Percentiles rank a stretch among this genome's conserved stretches.
Evolutionary conservation across 1,140 invertebrate genomes (phyloP).

Genomic region (Penaeus indicus): DNA sequence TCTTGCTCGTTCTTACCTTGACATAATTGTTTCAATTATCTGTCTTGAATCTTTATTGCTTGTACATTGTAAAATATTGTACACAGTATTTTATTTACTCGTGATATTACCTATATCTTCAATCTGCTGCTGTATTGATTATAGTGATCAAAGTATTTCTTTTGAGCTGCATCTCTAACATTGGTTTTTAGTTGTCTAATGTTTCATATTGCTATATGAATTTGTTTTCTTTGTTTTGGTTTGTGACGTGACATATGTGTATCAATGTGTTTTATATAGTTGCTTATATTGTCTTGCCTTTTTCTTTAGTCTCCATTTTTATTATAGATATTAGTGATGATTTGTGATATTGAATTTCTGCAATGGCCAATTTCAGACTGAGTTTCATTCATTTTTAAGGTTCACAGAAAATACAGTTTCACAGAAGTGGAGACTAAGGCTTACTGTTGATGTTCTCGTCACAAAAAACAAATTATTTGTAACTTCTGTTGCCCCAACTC

Average conservation of each 20-base stretch:
- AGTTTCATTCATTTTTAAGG: slow-evolving; percentile 31
- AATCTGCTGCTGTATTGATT: slow-evolving; percentile 29
- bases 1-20: slow-evolving; percentile 42
- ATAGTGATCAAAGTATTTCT: slow-evolving; percentile 16
- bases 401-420: slow-evolving; percentile 29
- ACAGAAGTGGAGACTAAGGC: slow-evolving; percentile 15
- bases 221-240: slow-evolving; percentile 24
- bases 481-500: background rate
- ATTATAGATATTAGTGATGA: slow-evolving; percentile 48
- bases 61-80: slow-evolving; percentile 48
- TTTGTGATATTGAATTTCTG: slow-evolving; percentile 47
- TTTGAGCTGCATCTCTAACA: slow-evolving; percentile 37
- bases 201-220: slow-evolving; percentile 44
- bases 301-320: slow-evolving; percentile 24
- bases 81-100: slow-evolving; percentile 42
- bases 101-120: slow-evolving; percentile 38
- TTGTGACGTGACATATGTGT: slow-evolving; percentile 36
- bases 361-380: slow-evolving; percentile 37
- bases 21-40: slow-evolving; percentile 34
- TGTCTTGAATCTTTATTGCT: slow-evolving; percentile 38
- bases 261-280: slow-evolving; percentile 45
- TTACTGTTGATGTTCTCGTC: slow-evolving; percentile 28
- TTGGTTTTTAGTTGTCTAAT: slow-evolving; percentile 44
- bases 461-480: slow-evolving; percentile 24
- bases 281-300: slow-evolving; percentile 33